Conservation (phyloP, 2,797 vertebrate genomes). For the Hyperoplus lanceolatus region DNA sequence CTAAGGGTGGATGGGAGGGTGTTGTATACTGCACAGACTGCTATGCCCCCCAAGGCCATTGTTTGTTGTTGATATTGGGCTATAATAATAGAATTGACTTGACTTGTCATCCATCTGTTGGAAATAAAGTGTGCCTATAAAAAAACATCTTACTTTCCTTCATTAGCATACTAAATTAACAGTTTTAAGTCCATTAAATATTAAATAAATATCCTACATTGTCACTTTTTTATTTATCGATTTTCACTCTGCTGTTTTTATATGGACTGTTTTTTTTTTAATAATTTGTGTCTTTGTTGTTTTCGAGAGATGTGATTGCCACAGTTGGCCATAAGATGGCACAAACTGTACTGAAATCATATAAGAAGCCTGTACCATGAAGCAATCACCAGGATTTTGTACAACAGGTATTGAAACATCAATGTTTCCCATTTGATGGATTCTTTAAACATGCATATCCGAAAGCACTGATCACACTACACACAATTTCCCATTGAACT, state of each 20-base stretch:
- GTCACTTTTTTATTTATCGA: neutral
- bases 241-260: neutral
- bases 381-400: neutral
- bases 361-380: neutral
- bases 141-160: constrained; percentile 1
- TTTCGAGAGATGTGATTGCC: constrained; percentile 18
- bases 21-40: too few species aligned
- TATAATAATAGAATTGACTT: neutral
- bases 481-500: constrained; percentile 1
- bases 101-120: neutral
- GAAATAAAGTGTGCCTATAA: neutral
- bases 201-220: too few species aligned
- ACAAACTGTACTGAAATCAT: constrained; percentile 1
- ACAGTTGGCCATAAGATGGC: constrained; percentile 44
- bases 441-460: neutral
- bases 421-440: neutral
- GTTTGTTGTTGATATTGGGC: too few species aligned
- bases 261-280: neutral
- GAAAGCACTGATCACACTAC: neutral
- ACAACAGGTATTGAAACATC: neutral
- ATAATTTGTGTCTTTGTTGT: neutral
- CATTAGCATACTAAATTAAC: neutral
- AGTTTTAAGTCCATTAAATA: too few species aligned
- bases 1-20: too few species aligned
- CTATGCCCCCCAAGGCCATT: too few species aligned